Evolutionary conservation across 2,888 invertebrate species (phyloP).

Genomic region (Scaptomyza parva): DNA sequence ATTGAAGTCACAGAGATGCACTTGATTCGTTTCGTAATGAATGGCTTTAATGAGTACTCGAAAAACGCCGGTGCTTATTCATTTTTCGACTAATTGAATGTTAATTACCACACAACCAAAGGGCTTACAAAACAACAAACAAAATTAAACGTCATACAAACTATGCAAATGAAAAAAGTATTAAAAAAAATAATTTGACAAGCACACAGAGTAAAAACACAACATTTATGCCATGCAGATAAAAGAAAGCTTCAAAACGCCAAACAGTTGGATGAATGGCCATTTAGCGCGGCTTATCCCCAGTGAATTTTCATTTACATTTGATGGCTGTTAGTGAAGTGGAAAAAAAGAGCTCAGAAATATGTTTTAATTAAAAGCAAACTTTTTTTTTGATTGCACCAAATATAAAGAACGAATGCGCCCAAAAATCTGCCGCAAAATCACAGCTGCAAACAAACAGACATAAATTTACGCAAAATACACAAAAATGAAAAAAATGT

Average conservation of each 20-base stretch:
- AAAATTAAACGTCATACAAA: conserved; percentile 12
- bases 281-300: conserved; percentile 44
- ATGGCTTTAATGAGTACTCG: conserved; percentile 53
- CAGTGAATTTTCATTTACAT: conserved; percentile 44
- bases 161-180: not conserved
- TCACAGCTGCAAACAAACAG: conserved; percentile 66
- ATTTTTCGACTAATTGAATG: conserved; percentile 63
- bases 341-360: conserved; percentile 51
- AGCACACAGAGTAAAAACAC: not conserved
- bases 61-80: conserved; percentile 30
- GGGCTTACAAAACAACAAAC: conserved; percentile 5
- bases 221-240: not conserved
- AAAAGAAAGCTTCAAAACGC: conserved; percentile 20
- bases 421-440: conserved; percentile 48
- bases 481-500: conserved; percentile 2
- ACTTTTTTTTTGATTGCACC: conserved; percentile 59
- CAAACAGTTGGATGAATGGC: conserved; percentile 55
- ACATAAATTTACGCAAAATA: conserved; percentile 54
- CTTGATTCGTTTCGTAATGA: conserved; percentile 51
- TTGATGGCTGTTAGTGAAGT: conserved; percentile 52
- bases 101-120: conserved; percentile 57
- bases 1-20: conserved; percentile 17
- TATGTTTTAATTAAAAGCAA: conserved; percentile 77
- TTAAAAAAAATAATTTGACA: not conserved
- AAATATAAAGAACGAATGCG: conserved; percentile 28